Conservation (phyloP, 2,113 vertebrate species). For the Proterorhinus semilunaris region DNA sequence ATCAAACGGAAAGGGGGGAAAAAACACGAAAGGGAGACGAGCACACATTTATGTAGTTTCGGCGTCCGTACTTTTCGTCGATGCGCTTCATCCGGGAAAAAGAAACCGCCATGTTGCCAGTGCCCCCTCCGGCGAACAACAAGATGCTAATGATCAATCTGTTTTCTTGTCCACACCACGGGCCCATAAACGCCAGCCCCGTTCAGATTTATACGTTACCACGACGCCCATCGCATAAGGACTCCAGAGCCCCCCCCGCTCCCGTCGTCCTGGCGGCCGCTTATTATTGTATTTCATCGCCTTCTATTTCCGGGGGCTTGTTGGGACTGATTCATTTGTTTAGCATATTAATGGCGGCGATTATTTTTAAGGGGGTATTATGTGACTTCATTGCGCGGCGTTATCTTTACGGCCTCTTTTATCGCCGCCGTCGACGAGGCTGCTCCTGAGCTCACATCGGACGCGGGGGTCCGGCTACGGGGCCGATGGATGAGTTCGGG, state of each 20-base stretch:
- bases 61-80: no score
- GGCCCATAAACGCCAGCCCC: background rate
- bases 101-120: background rate
- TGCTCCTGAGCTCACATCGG: background rate
- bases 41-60: no score
- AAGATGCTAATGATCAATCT: background rate
- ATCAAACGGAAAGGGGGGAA: no score
- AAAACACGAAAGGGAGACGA: no score
- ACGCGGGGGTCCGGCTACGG: background rate
- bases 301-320: background rate
- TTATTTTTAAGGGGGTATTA: conserved; percentile 1
- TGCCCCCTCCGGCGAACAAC: background rate
- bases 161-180: conserved; percentile 1
- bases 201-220: background rate
- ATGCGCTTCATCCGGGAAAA: background rate
- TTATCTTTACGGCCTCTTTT: conserved; percentile 2
- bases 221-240: background rate
- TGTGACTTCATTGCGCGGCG: background rate
- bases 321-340: conserved; percentile 3
- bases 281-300: background rate
- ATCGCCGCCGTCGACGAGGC: background rate
- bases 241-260: background rate
- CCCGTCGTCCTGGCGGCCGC: background rate
- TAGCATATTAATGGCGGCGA: conserved; percentile 3
- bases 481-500: background rate